Evolutionary conservation across 2,888 invertebrate genomes (phyloP).

Genomic region (Neoascia interrupta): DNA sequence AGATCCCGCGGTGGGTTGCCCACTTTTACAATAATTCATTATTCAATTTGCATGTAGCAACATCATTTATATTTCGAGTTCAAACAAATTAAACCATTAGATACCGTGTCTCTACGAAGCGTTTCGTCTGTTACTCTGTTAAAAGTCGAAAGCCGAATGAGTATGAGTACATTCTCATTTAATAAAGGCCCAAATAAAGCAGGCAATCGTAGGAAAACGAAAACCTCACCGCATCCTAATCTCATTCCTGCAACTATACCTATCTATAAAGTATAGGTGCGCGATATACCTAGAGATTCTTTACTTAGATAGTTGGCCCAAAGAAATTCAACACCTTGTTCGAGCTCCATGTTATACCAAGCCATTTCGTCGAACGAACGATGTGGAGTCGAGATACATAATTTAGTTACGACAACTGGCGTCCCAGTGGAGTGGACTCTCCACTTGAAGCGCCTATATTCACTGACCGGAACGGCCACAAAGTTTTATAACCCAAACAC

Average conservation of each 20-base stretch:
- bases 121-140: background rate
- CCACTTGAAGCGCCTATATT: conserved; percentile 58
- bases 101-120: conserved; percentile 15
- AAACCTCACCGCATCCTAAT: background rate
- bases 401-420: conserved; percentile 55
- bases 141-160: conserved; percentile 53
- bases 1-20: conserved; percentile 30
- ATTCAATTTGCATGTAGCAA: conserved; percentile 53
- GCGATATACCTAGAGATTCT: conserved; percentile 40
- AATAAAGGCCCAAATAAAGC: conserved; percentile 47
- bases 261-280: no score
- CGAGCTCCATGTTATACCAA: conserved; percentile 5
- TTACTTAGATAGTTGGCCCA: conserved; percentile 38
- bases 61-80: conserved; percentile 44
- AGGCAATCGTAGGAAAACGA: conserved; percentile 29
- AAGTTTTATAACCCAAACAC: conserved; percentile 34
- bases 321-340: conserved; percentile 69
- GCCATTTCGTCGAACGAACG: background rate
- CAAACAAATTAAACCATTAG: conserved; percentile 49
- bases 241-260: no score
- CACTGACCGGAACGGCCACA: conserved; percentile 64
- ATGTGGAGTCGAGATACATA: conserved; percentile 52
- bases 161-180: conserved; percentile 61
- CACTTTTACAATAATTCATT: conserved; percentile 62
- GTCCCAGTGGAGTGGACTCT: conserved; percentile 36